Evolutionary conservation across 1,140 invertebrate species (phyloP).

Genomic region (Artemia franciscana): DNA sequence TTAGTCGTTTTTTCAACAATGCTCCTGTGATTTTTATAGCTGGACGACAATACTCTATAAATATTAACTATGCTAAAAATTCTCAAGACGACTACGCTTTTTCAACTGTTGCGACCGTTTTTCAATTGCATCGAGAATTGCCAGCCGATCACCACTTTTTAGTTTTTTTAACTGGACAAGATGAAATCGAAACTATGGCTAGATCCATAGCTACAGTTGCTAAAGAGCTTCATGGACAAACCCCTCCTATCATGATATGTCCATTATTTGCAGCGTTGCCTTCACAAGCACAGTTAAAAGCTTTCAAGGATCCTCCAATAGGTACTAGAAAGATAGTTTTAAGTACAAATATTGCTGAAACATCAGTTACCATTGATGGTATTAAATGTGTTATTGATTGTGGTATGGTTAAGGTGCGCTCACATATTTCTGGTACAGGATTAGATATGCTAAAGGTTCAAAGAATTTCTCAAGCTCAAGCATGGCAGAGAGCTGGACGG

Average conservation of each 20-base stretch:
- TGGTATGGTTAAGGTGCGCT: conserved; percentile 75
- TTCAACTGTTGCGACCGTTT: conserved; percentile 55
- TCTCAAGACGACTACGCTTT: conserved; percentile 63
- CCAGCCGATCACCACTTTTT: conserved; percentile 63
- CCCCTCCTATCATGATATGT: conserved; percentile 37
- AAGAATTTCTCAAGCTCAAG: conserved; percentile 68
- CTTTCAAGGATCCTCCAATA: conserved; percentile 37
- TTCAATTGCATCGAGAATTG: conserved; percentile 65
- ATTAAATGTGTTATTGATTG: conserved; percentile 85
- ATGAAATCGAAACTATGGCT: conserved; percentile 82
- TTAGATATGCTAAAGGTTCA: conserved; percentile 61
- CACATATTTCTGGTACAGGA: conserved; percentile 53
- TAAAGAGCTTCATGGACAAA: conserved; percentile 28
- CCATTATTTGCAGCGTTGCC: conserved; percentile 63
- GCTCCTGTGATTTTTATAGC: conserved; percentile 66
- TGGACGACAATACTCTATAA: conserved; percentile 64
- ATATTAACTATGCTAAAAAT: conserved; percentile 47
- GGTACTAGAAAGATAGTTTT: conserved; percentile 68
- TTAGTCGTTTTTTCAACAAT: conserved; percentile 68
- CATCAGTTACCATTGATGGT: conserved; percentile 75
- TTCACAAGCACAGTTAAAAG: conserved; percentile 46
- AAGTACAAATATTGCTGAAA: conserved; percentile 95
- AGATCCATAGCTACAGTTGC: conserved; percentile 45
- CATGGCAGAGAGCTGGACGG: conserved; percentile 69
- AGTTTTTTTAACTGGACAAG: conserved; percentile 94